Conservation (phyloP, 2,113 vertebrate species). For the Pomatorhinus ruficollis region DNA sequence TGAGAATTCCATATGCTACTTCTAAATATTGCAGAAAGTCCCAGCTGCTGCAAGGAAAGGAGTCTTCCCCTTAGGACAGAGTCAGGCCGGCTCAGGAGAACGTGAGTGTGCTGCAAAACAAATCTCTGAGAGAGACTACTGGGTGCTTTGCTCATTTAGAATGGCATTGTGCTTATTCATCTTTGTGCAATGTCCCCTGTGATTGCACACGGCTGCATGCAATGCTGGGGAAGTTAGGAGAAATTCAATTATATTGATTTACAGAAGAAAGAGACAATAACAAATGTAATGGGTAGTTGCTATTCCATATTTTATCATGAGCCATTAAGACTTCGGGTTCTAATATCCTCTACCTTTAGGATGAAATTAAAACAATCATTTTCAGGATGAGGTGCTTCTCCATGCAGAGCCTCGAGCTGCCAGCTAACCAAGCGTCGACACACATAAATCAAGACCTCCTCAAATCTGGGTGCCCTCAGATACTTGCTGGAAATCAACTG, state of each 20-base stretch:
- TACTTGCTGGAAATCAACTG: background rate
- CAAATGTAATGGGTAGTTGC: constrained; percentile 51
- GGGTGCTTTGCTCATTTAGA: constrained; percentile 11
- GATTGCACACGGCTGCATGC: background rate
- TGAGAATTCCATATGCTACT: background rate
- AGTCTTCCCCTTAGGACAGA: background rate
- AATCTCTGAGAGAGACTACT: background rate
- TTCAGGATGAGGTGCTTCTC: constrained; percentile 39
- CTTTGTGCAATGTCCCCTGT: constrained; percentile 36
- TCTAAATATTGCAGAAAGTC: background rate
- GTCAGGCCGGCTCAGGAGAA: background rate
- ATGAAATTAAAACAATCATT: constrained; percentile 63
- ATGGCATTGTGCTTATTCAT: constrained; percentile 5
- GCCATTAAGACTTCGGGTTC: constrained; percentile 51
- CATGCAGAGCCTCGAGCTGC: background rate
- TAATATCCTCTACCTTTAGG: constrained; percentile 55
- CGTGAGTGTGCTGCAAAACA: background rate
- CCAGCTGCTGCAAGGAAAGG: background rate
- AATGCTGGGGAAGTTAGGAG: constrained; percentile 39
- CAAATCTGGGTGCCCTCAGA: background rate
- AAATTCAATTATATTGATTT: constrained; percentile 66
- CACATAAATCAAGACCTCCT: constrained; percentile 24
- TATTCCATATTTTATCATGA: constrained; percentile 59
- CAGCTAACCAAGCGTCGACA: background rate
- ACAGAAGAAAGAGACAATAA: constrained; percentile 58